Evolutionary conservation across 2,888 invertebrate species (phyloP).

Genomic region (Bellardia pandia): DNA sequence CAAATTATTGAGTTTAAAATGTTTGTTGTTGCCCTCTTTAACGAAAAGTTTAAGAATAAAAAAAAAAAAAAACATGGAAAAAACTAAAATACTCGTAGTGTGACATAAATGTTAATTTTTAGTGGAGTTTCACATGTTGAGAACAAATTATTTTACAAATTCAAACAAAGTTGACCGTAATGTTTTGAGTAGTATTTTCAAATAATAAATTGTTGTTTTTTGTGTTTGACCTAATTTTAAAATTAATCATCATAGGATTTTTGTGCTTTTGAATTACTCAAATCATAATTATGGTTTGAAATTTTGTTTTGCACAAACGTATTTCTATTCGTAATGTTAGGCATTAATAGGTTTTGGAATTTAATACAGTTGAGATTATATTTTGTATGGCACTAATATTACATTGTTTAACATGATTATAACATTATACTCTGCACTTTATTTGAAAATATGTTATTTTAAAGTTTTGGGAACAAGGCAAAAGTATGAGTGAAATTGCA

Average conservation of each 20-base stretch:
- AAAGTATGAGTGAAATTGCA: no score
- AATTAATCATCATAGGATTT: conserved; percentile 9
- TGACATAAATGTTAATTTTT: conserved; percentile 24
- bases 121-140: conserved; percentile 37
- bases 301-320: neutral
- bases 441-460: no score
- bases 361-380: no score
- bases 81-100: neutral
- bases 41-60: neutral
- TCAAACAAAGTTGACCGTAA: conserved; percentile 21
- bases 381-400: no score
- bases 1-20: conserved; percentile 67
- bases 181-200: neutral
- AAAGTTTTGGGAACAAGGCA: no score
- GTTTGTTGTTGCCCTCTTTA: conserved; percentile 38
- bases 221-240: conserved; percentile 1
- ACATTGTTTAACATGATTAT: no score
- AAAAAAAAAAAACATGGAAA: neutral
- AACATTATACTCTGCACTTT: no score
- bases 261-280: neutral
- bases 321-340: neutral
- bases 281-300: neutral
- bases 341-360: neutral
- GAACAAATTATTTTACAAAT: conserved; percentile 35
- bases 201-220: neutral